phyloP scores from a whole-genome alignment of 2,113 vertebrate species.

The Phocoena sinus region DNA sequence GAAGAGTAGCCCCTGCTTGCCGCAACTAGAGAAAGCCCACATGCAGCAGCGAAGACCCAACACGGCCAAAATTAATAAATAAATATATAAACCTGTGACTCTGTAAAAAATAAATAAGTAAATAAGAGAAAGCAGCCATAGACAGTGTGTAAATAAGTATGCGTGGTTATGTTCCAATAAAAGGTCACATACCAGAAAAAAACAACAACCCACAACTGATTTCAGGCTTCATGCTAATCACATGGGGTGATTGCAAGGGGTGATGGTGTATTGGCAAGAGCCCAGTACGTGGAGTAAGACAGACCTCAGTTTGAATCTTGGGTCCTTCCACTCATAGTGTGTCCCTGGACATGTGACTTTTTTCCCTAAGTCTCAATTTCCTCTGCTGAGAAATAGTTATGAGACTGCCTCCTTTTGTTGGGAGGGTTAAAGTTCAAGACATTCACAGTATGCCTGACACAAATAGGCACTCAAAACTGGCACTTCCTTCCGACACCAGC shows the following conservation, averaged over 20 bases:
- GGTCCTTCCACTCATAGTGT: neutral
- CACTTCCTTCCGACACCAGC: neutral
- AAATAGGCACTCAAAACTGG: neutral
- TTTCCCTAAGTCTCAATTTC: neutral
- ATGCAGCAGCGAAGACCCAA: too few species aligned
- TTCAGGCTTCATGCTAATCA: neutral
- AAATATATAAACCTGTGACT: too few species aligned
- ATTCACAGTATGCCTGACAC: neutral
- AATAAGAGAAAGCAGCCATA: neutral
- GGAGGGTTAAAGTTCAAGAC: neutral
- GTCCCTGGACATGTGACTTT: neutral
- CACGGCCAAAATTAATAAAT: too few species aligned
- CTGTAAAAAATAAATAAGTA: too few species aligned
- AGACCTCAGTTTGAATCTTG: neutral
- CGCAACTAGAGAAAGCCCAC: too few species aligned
- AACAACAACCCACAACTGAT: neutral
- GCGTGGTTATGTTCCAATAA: neutral
- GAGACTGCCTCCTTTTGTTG: neutral
- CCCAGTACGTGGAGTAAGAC: neutral
- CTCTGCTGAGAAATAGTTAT: neutral
- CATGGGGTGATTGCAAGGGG: too few species aligned
- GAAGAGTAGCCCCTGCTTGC: too few species aligned
- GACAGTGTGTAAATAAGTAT: neutral
- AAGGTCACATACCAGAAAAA: neutral
- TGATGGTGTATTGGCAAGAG: neutral